A percentile compares a stretch with the other conserved stretches of the same genome.
Evolutionary conservation across 2,113 vertebrate genomes (phyloP).

Genomic region (Empidonax alnorum): DNA sequence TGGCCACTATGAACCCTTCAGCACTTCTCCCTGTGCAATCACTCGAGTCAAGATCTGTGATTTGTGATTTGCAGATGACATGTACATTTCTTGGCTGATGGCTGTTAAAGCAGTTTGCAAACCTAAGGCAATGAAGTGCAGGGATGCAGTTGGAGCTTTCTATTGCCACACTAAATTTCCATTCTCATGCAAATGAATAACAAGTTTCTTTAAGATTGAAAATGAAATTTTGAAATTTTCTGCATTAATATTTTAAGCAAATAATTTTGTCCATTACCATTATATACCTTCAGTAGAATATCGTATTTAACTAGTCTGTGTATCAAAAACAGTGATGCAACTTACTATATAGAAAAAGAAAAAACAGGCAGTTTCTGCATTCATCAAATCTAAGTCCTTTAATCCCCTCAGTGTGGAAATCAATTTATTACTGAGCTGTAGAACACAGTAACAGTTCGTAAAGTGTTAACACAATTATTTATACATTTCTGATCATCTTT

Average conservation of each 20-base stretch:
- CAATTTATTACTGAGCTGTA: not conserved
- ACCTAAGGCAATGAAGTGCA: slow-evolving; percentile 80
- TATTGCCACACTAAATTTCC: slow-evolving; percentile 69
- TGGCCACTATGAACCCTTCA: slow-evolving; percentile 88
- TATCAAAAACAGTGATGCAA: not conserved
- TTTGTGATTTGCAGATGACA: slow-evolving; percentile 97
- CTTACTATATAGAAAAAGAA: not conserved
- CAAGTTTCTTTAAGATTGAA: slow-evolving; percentile 66
- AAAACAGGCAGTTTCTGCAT: not conserved
- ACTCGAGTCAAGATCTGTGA: slow-evolving; percentile 89
- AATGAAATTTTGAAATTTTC: slow-evolving; percentile 36
- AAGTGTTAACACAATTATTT: slow-evolving; percentile 56
- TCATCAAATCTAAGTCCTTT: slow-evolving; percentile 37
- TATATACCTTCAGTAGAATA: not conserved
- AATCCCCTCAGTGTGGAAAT: slow-evolving; percentile 49
- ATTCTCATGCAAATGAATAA: slow-evolving; percentile 78
- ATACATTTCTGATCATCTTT: slow-evolving; percentile 64
- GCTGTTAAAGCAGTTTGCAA: slow-evolving; percentile 85
- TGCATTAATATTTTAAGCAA: slow-evolving; percentile 41
- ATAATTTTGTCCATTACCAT: not conserved
- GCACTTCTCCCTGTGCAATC: slow-evolving; percentile 92
- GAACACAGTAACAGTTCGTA: not conserved
- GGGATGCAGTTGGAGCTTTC: slow-evolving; percentile 71
- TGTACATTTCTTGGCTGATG: slow-evolving; percentile 88
- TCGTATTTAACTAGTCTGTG: not conserved